These are phyloP conservation scores for Decapterus maruadsi DNA, from an alignment of 2,797 vertebrate species.

Conservation along the genomic window DNA sequence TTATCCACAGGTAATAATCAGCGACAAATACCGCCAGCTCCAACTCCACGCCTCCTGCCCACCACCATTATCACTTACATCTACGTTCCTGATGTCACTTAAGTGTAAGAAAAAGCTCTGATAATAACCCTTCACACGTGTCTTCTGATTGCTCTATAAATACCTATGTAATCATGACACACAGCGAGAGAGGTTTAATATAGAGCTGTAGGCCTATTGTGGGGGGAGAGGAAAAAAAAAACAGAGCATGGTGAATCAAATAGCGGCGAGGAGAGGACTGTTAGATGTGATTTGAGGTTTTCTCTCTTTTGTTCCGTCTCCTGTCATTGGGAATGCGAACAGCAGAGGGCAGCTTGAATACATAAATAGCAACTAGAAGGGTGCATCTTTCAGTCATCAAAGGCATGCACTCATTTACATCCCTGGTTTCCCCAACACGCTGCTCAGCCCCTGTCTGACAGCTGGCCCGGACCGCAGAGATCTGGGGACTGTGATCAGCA, in stretches of 20 bases:
- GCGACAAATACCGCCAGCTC: constrained; percentile 11
- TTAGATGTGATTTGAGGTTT: constrained; percentile 26
- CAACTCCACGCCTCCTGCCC: constrained; percentile 6
- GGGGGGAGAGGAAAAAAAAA: neutral
- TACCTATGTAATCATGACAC: constrained; percentile 12
- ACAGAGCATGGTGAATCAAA: constrained; percentile 3
- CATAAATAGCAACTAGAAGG: constrained; percentile 87
- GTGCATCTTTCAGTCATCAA: constrained; percentile 73
- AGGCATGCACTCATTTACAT: constrained; percentile 69
- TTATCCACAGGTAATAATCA: constrained; percentile 65
- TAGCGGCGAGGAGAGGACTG: constrained; percentile 6
- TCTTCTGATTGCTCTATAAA: constrained; percentile 47
- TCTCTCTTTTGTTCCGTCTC: constrained; percentile 67
- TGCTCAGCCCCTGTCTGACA: constrained; percentile 70
- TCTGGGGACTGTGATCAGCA: constrained; percentile 72
- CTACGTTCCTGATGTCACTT: constrained; percentile 26
- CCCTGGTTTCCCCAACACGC: constrained; percentile 55
- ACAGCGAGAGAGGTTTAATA: constrained; percentile 12
- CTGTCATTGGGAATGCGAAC: constrained; percentile 88
- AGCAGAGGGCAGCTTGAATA: constrained; percentile 99
- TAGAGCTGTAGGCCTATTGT: neutral
- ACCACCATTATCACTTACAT: constrained; percentile 34
- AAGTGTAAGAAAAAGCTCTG: constrained; percentile 26
- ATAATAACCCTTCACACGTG: constrained; percentile 33
- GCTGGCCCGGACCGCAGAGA: constrained; percentile 63